phyloP scores from a whole-genome alignment of 2,888 invertebrate genomes.

The Melanostoma scalare region DNA sequence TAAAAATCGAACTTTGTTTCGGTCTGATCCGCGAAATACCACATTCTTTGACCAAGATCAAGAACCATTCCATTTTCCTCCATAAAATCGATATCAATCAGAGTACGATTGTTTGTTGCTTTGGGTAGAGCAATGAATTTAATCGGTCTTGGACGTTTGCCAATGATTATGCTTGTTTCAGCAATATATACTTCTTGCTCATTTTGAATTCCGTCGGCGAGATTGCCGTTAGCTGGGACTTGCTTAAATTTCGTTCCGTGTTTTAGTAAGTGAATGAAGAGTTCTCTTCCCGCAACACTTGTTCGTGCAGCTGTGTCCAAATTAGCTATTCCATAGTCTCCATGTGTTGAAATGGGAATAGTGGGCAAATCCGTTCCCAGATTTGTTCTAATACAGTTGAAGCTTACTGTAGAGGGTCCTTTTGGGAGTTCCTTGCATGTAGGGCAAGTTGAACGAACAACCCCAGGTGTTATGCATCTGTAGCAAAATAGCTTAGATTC shows the following conservation, averaged over 20 bases:
- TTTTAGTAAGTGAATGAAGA: slow-evolving; percentile 3
- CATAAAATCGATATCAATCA: slow-evolving; percentile 36
- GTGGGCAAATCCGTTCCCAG: too few relatives aligned
- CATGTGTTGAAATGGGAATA: slow-evolving; percentile 25
- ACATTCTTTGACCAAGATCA: slow-evolving; percentile 25
- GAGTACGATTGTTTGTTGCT: slow-evolving; percentile 23
- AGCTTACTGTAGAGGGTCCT: too few relatives aligned
- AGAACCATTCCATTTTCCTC: slow-evolving; percentile 31
- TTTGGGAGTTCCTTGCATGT: too few relatives aligned
- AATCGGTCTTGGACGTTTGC: slow-evolving; percentile 12
- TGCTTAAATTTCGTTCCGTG: slow-evolving; percentile 52
- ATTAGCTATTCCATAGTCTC: slow-evolving; percentile 40
- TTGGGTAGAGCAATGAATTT: slow-evolving; percentile 34
- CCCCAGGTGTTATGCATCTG: too few relatives aligned
- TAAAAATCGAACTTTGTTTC: slow-evolving; percentile 27
- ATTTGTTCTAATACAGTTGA: too few relatives aligned
- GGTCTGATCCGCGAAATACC: slow-evolving; percentile 23
- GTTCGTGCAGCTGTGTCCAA: slow-evolving; percentile 39
- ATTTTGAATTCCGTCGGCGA: slow-evolving; percentile 52
- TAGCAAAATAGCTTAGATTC: too few relatives aligned
- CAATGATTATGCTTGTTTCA: slow-evolving; percentile 32
- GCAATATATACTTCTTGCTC: neutral
- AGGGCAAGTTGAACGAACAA: too few relatives aligned
- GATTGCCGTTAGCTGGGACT: slow-evolving; percentile 29
- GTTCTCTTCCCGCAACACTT: slow-evolving; percentile 23